Conservation (phyloP, 2,888 invertebrate genomes). For the Lordiphosa fenestrarum region DNA sequence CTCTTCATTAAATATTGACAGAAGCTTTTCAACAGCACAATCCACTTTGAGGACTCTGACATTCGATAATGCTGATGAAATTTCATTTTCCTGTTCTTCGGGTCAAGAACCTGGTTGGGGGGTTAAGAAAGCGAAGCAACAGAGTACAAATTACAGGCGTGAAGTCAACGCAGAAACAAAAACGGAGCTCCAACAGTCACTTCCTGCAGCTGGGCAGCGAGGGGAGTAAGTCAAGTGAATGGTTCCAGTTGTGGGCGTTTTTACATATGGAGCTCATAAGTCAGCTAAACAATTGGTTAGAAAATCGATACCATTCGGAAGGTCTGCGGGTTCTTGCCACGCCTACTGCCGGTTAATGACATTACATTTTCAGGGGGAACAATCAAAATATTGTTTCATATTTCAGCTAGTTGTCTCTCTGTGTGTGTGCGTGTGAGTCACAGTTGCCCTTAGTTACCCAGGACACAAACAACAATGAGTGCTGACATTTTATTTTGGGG, state of each 20-base stretch:
- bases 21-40: conserved; percentile 2
- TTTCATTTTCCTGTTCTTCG: conserved; percentile 3
- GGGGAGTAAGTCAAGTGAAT: conserved; percentile 32
- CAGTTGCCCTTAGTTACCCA: conserved; percentile 64
- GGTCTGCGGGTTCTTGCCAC: neutral
- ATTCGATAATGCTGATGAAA: conserved; percentile 3
- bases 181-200: no score
- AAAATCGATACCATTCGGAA: conserved; percentile 22
- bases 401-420: conserved; percentile 30
- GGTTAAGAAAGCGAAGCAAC: conserved; percentile 8
- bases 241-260: conserved; percentile 20
- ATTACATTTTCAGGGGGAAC: conserved; percentile 10
- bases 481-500: conserved; percentile 24
- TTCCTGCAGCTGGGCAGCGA: no score
- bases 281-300: no score
- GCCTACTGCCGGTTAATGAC: conserved; percentile 10
- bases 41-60: conserved; percentile 7
- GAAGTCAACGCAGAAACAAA: neutral
- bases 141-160: conserved; percentile 28
- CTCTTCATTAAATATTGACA: conserved; percentile 11
- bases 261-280: conserved; percentile 3
- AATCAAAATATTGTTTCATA: conserved; percentile 36
- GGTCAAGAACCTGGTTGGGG: conserved; percentile 43
- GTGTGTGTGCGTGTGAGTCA: conserved; percentile 19
- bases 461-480: conserved; percentile 51